Evolutionary conservation across 2,888 invertebrate species (phyloP).

Genomic region (Sminthurinus aureus): DNA sequence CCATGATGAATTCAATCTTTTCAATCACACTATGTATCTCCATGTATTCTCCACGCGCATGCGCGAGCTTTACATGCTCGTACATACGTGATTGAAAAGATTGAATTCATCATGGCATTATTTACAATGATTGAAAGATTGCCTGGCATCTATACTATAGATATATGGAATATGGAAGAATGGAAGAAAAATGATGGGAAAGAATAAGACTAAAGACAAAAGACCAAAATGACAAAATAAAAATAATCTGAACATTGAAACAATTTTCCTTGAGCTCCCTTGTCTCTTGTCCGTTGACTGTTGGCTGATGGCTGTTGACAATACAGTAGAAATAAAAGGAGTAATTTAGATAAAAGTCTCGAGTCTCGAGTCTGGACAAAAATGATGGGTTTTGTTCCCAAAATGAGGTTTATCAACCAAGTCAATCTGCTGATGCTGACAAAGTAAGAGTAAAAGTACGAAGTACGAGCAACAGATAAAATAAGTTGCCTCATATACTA

Average conservation of each 20-base stretch:
- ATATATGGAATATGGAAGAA: background rate
- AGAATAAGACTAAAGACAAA: background rate
- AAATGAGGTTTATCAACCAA: constrained; percentile 5
- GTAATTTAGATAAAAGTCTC: constrained; percentile 32
- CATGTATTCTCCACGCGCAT: too few species aligned
- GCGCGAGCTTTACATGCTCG: too few species aligned
- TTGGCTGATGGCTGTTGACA: too few species aligned
- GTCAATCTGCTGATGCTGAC: constrained; percentile 28
- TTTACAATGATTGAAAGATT: too few species aligned
- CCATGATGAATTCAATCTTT: too few species aligned
- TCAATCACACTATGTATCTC: too few species aligned
- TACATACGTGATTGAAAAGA: too few species aligned
- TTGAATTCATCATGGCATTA: too few species aligned
- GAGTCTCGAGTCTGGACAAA: background rate
- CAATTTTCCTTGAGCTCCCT: constrained; percentile 7
- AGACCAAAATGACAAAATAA: background rate
- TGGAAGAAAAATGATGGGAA: background rate
- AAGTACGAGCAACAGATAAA: constrained; percentile 22
- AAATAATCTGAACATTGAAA: constrained; percentile 17
- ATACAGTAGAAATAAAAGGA: constrained; percentile 28
- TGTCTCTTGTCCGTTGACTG: too few species aligned
- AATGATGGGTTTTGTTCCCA: constrained; percentile 3
- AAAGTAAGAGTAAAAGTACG: background rate
- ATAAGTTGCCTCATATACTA: background rate
- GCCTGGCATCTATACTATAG: background rate